Evolutionary conservation across 2,797 vertebrate species (phyloP).

Genomic region (Pseudomugil gertrudae): DNA sequence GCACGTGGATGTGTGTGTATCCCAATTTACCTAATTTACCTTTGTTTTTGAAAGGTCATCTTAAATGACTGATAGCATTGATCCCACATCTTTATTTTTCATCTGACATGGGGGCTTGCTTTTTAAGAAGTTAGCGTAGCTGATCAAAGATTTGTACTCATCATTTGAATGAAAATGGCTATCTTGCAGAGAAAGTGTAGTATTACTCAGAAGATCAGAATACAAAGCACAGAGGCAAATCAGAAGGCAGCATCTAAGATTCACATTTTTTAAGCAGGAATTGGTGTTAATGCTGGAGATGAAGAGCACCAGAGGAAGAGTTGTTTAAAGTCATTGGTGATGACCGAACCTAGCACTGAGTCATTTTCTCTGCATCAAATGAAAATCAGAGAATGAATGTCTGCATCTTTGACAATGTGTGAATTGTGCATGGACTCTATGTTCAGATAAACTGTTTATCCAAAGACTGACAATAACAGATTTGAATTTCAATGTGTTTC

Average conservation of each 20-base stretch:
- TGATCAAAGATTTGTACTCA: constrained; percentile 24
- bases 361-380: constrained; percentile 24
- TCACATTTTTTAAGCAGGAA: constrained; percentile 10
- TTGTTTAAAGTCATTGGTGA: constrained; percentile 37
- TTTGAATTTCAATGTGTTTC: not conserved
- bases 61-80: constrained; percentile 50
- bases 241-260: constrained; percentile 31
- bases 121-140: constrained; percentile 13
- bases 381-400: constrained; percentile 8
- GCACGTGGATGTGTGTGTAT: not conserved
- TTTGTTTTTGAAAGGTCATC: constrained; percentile 64
- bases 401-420: not conserved
- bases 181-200: constrained; percentile 18
- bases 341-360: constrained; percentile 39
- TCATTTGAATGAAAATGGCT: constrained; percentile 6
- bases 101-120: constrained; percentile 30
- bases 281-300: constrained; percentile 22
- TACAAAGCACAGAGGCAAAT: constrained; percentile 47
- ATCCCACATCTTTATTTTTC: constrained; percentile 42
- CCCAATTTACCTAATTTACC: constrained; percentile 29
- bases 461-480: constrained; percentile 7
- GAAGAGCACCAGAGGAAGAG: constrained; percentile 20
- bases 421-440: constrained; percentile 1
- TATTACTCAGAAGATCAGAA: constrained; percentile 9
- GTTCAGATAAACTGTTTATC: constrained; percentile 7